phyloP scores from a whole-genome alignment of 1,140 invertebrate genomes.

The Stegodyphus dumicola region DNA sequence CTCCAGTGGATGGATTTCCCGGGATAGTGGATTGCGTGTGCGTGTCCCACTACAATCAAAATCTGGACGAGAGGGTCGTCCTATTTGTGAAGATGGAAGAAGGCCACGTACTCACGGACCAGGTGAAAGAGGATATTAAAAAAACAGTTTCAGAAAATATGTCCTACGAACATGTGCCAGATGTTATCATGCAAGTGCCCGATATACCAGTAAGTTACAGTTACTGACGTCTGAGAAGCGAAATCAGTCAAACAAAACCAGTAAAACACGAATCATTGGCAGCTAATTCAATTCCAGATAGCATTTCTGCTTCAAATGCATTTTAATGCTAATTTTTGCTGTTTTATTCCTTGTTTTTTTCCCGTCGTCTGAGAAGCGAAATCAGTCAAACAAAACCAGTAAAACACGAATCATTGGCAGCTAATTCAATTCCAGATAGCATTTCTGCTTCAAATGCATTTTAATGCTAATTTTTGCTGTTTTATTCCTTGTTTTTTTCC shows the following conservation, averaged over 20 bases:
- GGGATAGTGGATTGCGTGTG: conserved; percentile 73
- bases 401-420: no score
- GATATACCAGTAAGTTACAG: conserved; percentile 71
- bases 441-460: no score
- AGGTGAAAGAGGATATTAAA: conserved; percentile 68
- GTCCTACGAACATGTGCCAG: conserved; percentile 72
- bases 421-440: no score
- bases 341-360: no score
- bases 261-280: no score
- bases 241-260: no score
- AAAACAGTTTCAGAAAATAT: conserved; percentile 69
- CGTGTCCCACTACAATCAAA: conserved; percentile 67
- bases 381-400: no score
- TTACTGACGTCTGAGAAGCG: neutral
- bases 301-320: no score
- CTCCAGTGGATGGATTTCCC: conserved; percentile 69
- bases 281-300: no score
- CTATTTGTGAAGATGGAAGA: conserved; percentile 72
- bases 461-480: no score
- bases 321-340: no score
- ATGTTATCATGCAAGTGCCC: conserved; percentile 69
- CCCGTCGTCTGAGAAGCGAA: neutral
- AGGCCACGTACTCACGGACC: conserved; percentile 66
- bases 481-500: no score
- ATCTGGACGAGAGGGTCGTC: conserved; percentile 72